phyloP scores from a whole-genome alignment of 2,797 vertebrate genomes.

The Gymnothorax javanicus region DNA sequence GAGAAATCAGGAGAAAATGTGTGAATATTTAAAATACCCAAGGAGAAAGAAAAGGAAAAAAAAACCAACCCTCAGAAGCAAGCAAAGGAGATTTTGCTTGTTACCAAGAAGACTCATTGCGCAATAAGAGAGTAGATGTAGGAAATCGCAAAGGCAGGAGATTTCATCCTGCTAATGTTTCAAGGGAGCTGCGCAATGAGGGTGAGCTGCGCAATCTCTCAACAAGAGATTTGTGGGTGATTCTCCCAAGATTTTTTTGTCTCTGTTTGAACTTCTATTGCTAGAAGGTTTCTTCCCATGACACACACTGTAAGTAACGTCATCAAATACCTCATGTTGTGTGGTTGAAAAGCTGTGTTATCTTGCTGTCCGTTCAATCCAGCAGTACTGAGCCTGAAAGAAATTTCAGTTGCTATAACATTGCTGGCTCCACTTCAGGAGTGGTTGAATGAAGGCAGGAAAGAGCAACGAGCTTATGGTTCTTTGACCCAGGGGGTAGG shows the following conservation, averaged over 20 bases:
- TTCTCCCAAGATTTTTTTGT: background rate
- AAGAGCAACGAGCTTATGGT: no score
- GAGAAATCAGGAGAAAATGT: background rate
- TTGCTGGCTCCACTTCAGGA: no score
- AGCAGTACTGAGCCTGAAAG: background rate
- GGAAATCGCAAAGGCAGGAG: background rate
- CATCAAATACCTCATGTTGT: background rate
- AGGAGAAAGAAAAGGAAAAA: background rate
- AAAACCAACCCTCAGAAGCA: background rate
- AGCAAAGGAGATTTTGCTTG: slow-evolving; percentile 8
- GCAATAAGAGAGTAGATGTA: background rate
- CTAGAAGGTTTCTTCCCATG: background rate
- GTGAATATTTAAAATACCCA: background rate
- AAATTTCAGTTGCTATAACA: background rate
- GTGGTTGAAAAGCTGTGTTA: background rate
- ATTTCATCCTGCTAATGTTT: background rate
- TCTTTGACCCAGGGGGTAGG: no score
- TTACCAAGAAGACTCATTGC: background rate
- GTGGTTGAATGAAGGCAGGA: no score
- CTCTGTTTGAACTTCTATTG: background rate
- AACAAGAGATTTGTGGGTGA: background rate
- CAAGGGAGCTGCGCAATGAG: background rate
- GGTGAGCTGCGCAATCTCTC: background rate
- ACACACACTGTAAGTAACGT: background rate
- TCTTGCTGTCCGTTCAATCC: background rate